Evolutionary conservation across 2,113 vertebrate species (phyloP).

Genomic region (Crotalus helleri): DNA sequence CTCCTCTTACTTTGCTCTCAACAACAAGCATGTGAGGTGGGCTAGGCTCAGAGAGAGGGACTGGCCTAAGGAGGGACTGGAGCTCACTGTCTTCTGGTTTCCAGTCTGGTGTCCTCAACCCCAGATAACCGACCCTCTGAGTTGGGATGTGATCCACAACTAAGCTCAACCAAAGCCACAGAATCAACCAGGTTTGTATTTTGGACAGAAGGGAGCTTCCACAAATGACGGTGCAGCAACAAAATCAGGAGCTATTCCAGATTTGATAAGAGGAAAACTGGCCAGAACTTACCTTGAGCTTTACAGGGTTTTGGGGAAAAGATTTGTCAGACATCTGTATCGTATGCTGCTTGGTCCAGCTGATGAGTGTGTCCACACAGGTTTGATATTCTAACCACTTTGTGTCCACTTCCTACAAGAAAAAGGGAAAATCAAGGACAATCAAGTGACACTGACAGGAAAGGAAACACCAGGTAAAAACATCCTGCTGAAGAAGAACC

Average conservation of each 20-base stretch:
- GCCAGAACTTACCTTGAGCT: constrained; percentile 84
- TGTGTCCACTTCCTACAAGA: constrained; percentile 86
- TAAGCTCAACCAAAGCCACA: neutral
- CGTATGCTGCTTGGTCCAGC: constrained; percentile 94
- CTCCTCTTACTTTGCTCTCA: neutral
- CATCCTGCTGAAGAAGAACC: neutral
- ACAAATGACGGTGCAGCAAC: neutral
- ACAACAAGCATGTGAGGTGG: neutral
- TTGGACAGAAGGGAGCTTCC: neutral
- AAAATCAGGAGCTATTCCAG: neutral
- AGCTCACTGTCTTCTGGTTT: neutral
- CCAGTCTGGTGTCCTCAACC: neutral
- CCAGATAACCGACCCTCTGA: neutral
- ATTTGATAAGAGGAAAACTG: neutral
- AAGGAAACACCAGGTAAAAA: fast-evolving
- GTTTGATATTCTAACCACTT: constrained; percentile 93
- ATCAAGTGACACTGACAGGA: constrained; percentile 8
- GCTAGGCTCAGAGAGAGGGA: neutral
- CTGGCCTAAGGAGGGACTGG: neutral
- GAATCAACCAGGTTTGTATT: neutral
- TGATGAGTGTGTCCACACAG: constrained; percentile 84
- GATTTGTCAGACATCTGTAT: constrained; percentile 92
- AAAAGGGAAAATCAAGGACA: fast-evolving
- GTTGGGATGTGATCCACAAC: neutral
- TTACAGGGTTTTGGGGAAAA: constrained; percentile 95